Base-by-base conservation (phyloP, 2,797 vertebrate species). In the Clamator glandarius region DNA sequence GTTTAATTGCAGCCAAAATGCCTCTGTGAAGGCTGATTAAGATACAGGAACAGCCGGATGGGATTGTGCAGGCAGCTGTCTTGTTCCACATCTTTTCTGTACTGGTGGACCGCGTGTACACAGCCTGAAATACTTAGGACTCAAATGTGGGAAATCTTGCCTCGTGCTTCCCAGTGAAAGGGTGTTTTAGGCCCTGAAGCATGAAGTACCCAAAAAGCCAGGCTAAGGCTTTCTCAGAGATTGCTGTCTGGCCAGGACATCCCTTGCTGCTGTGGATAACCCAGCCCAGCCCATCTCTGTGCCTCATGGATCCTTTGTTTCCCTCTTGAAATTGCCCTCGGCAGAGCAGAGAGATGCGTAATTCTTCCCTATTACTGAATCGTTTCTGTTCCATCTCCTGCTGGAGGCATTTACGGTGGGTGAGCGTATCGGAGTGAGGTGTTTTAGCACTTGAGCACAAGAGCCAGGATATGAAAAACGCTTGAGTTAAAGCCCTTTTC, bases 191-290 rank as follows among this genome's bases (percentile, higher is more conserved):
- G 29, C 8, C 48, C 41, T 20, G 57, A 39, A 54, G 55, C 12
- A 21, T 26, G 72, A 42, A 52, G 6, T 4, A 5, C 11, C 26
- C 23, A 3, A 31, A 52, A 50, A 52, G 15, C 14, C 54, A 28
- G 44, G 3, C 25, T n/a, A 31, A 58, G 39, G 39, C 29, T 72
- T 42, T 35, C 68, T 69, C 36, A 20, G 66, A 62, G 41, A 10
- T n/a, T 2, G 0, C 15, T 31, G 12, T 13, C 31, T 33, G 11
- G 7, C 13, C 29, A 35, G 44, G 33, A 44, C 0, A 0, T 3
- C 10, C 46, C 54, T 44, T 61, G 5, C 9, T n/a, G 13, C 73
- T 0, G 0, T 28, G 29, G 36, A 12, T 7, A 11, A 11, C 3
- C 0, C 21, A 1, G 1, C 51, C 15, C 57, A 48, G 68, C 46